Evolutionary conservation across 2,797 vertebrate species (phyloP), one percentile per base, ranked within the genome.

Genomic region (Buceros bicornis): DNA sequence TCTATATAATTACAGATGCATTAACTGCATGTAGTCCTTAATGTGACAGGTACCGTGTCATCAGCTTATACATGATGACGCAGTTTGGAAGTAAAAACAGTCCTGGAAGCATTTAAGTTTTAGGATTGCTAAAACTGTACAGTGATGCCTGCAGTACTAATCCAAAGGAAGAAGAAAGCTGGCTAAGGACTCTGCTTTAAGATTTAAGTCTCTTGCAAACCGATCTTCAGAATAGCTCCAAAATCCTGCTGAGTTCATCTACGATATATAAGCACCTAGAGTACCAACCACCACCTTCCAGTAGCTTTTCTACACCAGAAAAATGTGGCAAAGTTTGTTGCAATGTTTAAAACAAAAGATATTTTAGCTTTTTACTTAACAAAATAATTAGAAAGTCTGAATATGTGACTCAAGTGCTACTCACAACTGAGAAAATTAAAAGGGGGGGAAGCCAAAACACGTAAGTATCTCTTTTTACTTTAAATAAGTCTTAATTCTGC

Each of bases 11-110:
- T 95, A 70, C 21, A 84, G 25, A 88, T 35, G 87, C 37, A 42
- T 93, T 96, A 87, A 91, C 61, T 74, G 15, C 29, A 33, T 61
- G 21, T 14, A 40, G 58, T 83, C 47, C 67, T 93, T 89, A 95
- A 71, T 43, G 18, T 61, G 74, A 82, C 42, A 84, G 48, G 45
- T 87, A 58, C 21, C 14, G 25, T 87, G 35, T 60, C 29, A 81
- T 79, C 35, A 47, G 22, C 29, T 93, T 79, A 43, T 54, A 88
- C 8, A 42, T 13, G 15, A 54, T 42, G 37, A 31, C 70, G 47
- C 28, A 95, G 53, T 66, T 74, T 37, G 28, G 7, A 19, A 58
- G 19, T 71, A 81, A 93, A 79, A 62, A 78, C 54, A 89, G 51
- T 8, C 24, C n/a, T 45, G 24, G 19, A 71, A 82, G 64, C 35